These are phyloP conservation scores for Abrostola tripartita DNA, from an alignment of 2,888 invertebrate genomes.

Conservation along the genomic window DNA sequence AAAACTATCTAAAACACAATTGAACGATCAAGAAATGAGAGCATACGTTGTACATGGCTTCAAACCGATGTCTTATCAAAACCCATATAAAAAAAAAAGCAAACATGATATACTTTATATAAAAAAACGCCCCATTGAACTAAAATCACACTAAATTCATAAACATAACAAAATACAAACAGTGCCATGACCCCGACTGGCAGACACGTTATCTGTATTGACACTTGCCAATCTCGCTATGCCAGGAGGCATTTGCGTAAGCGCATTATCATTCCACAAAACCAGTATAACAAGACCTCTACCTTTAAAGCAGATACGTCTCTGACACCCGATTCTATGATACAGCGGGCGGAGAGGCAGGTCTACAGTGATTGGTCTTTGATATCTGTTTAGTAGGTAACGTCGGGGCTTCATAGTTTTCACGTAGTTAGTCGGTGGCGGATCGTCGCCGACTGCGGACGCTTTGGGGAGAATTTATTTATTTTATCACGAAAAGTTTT, in stretches of 20 bases:
- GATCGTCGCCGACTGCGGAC: conserved; percentile 82
- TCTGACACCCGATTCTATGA: conserved; percentile 5
- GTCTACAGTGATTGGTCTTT: conserved; percentile 60
- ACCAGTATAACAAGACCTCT: conserved; percentile 63
- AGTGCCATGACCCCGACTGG: conserved; percentile 73
- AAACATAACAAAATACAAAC: conserved; percentile 64
- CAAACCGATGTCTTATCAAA: background rate
- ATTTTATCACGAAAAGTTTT: conserved; percentile 9
- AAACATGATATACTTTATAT: background rate
- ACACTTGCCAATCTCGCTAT: conserved; percentile 77
- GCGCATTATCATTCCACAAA: conserved; percentile 67
- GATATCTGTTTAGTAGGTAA: conserved; percentile 77
- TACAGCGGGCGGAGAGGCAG: conserved; percentile 45
- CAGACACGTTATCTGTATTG: conserved; percentile 81
- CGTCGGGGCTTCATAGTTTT: conserved; percentile 71
- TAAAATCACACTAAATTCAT: conserved; percentile 21
- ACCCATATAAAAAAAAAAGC: background rate
- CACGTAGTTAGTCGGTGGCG: conserved; percentile 77
- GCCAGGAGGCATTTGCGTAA: conserved; percentile 84
- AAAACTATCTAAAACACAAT: no score
- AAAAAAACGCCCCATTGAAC: conserved; percentile 24
- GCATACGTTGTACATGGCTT: no score
- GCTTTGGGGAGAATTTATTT: conserved; percentile 50
- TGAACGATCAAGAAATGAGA: no score
- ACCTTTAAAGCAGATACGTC: background rate